Evolutionary conservation across 2,888 invertebrate species (phyloP).

Genomic region (Aleiodes leptofemur): DNA sequence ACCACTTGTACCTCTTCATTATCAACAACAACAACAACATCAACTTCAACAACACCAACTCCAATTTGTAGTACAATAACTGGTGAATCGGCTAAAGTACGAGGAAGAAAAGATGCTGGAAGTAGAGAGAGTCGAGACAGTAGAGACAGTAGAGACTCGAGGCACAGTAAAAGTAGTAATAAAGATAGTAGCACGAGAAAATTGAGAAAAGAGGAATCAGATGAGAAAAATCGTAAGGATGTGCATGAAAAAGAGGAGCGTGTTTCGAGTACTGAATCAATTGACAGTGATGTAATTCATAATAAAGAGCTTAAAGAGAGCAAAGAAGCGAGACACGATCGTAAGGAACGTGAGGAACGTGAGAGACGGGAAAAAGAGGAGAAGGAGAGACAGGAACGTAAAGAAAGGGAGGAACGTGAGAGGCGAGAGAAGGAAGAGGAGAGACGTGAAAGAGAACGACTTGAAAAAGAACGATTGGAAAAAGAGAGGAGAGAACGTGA

Average conservation of each 20-base stretch:
- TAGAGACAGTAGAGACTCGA: conserved; percentile 69
- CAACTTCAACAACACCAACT: conserved; percentile 58
- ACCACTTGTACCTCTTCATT: conserved; percentile 53
- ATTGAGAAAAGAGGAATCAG: conserved; percentile 68
- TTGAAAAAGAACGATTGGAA: conserved; percentile 59
- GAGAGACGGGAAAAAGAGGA: conserved; percentile 67
- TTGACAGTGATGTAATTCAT: conserved; percentile 56
- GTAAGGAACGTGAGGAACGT: conserved; percentile 66
- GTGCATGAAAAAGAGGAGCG: conserved; percentile 61
- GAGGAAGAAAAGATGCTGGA: conserved; percentile 63
- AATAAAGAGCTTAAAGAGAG: conserved; percentile 59
- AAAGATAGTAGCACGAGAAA: conserved; percentile 66
- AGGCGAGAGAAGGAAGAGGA: conserved; percentile 67
- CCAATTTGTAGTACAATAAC: conserved; percentile 53
- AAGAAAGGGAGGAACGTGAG: conserved; percentile 59
- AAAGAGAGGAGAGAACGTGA: conserved; percentile 64
- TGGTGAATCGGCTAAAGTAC: conserved; percentile 59
- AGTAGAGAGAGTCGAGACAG: conserved; percentile 68
- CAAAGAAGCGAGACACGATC: conserved; percentile 64
- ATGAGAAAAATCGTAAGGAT: conserved; percentile 65
- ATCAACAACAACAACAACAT: conserved; percentile 58
- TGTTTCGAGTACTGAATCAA: conserved; percentile 49
- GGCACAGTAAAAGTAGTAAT: conserved; percentile 66
- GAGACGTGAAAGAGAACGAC: conserved; percentile 61
- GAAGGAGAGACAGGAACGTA: conserved; percentile 63